Evolutionary conservation across 2,888 invertebrate genomes (phyloP).

Genomic region (Mimumesa dahlbomi): DNA sequence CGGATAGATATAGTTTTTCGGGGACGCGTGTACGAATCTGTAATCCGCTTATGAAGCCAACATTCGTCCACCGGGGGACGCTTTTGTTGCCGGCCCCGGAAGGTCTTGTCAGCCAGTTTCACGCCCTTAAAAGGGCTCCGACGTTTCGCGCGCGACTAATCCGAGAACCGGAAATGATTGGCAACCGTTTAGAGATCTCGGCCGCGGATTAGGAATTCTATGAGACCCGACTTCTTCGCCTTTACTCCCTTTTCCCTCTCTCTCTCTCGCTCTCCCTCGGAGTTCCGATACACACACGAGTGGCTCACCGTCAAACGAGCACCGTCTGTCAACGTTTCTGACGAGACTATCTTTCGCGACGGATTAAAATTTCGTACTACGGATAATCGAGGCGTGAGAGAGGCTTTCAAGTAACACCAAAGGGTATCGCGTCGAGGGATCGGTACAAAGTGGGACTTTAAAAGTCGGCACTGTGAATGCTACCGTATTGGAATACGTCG

Average conservation of each 20-base stretch:
- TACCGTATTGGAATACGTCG: no score
- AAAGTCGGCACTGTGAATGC: no score
- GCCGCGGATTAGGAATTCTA: constrained; percentile 58
- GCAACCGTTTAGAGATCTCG: constrained; percentile 80
- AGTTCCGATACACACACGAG: no score
- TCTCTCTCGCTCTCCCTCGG: not conserved
- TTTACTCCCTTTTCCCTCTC: constrained; percentile 9
- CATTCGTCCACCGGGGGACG: constrained; percentile 41
- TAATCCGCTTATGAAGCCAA: constrained; percentile 76
- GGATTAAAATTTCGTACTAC: constrained; percentile 60
- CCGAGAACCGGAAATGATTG: constrained; percentile 81
- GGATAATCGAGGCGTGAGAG: constrained; percentile 40
- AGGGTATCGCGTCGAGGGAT: constrained; percentile 18
- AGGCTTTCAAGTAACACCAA: constrained; percentile 9
- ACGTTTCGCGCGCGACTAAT: constrained; percentile 74
- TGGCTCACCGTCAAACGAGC: constrained; percentile 45
- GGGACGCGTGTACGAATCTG: constrained; percentile 63
- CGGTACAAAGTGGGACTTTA: constrained; percentile 9
- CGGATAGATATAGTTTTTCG: constrained; percentile 41
- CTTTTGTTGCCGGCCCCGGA: constrained; percentile 51
- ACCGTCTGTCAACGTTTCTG: constrained; percentile 72
- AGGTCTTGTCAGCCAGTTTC: constrained; percentile 59
- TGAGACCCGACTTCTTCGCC: constrained; percentile 35
- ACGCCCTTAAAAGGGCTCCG: constrained; percentile 60
- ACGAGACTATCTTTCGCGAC: constrained; percentile 74